Conservation (phyloP, 2,113 vertebrate genomes). For the Trochalopteron elliotii region DNA sequence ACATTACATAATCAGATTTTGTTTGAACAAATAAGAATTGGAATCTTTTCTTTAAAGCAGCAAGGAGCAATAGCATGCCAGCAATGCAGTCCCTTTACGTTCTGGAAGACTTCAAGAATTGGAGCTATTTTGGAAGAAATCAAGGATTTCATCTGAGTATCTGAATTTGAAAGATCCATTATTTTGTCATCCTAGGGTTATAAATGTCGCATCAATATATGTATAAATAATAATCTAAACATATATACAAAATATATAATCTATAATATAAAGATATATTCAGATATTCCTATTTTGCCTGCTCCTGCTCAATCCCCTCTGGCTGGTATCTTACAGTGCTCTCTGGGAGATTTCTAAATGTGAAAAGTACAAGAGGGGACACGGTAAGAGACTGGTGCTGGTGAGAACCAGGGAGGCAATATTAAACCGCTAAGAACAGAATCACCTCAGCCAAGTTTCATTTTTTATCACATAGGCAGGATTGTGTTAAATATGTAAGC, state of each 20-base stretch:
- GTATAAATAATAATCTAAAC: background rate
- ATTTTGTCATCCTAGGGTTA: background rate
- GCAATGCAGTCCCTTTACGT: rapidly evolving
- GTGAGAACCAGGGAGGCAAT: background rate
- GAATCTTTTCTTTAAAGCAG: background rate
- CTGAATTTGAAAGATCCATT: background rate
- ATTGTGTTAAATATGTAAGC: background rate
- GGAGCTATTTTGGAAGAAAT: background rate
- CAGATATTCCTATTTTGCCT: background rate
- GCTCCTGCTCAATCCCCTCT: background rate
- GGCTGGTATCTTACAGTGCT: background rate
- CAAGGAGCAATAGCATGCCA: background rate
- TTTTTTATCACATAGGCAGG: background rate
- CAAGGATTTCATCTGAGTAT: background rate
- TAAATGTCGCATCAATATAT: background rate
- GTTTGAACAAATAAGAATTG: background rate
- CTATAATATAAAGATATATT: background rate
- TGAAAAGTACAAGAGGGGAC: background rate
- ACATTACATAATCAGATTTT: background rate
- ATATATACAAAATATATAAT: background rate
- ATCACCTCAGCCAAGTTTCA: background rate
- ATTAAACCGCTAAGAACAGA: background rate
- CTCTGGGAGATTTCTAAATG: background rate
- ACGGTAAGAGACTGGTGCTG: background rate
- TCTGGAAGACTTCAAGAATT: background rate